A percentile compares a stretch with the other conserved stretches of the same genome.
phyloP scores from a whole-genome alignment of 2,797 vertebrate species.

The Carcharodon carcharias region DNA sequence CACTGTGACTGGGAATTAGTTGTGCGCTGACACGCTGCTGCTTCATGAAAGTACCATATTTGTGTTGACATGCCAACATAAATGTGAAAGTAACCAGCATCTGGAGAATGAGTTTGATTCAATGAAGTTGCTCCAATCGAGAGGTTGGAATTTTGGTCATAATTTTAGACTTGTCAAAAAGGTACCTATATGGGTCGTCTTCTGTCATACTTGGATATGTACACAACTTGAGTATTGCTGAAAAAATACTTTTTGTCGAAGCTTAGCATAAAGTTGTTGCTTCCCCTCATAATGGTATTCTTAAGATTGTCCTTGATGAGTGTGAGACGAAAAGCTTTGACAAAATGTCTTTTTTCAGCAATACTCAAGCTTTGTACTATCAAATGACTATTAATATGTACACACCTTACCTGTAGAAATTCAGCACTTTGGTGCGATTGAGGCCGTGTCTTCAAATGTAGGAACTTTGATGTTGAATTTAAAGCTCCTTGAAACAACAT shows the following conservation, averaged over 20 bases:
- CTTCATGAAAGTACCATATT: not conserved
- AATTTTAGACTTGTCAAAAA: not conserved
- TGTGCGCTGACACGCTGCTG: not conserved
- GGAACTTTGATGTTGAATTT: not conserved
- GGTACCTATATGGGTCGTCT: not conserved
- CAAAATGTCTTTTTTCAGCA: too few species aligned
- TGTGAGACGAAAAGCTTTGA: too few species aligned
- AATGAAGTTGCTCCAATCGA: not conserved
- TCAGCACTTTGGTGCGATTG: not conserved
- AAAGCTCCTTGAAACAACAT: not conserved
- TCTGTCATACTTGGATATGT: not conserved
- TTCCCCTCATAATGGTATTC: too few species aligned
- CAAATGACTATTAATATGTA: not conserved
- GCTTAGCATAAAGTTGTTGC: too few species aligned
- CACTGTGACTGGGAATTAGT: not conserved
- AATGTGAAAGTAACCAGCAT: not conserved
- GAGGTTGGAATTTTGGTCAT: not conserved
- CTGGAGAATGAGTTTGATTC: not conserved
- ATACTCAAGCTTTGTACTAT: too few species aligned
- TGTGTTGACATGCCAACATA: not conserved
- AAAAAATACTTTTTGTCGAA: too few species aligned
- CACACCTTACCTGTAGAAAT: not conserved
- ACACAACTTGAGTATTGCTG: not conserved
- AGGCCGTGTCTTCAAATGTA: not conserved
- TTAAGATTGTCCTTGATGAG: too few species aligned